Conservation (phyloP, 2,797 vertebrate species). For the Oryzias sinensis region DNA sequence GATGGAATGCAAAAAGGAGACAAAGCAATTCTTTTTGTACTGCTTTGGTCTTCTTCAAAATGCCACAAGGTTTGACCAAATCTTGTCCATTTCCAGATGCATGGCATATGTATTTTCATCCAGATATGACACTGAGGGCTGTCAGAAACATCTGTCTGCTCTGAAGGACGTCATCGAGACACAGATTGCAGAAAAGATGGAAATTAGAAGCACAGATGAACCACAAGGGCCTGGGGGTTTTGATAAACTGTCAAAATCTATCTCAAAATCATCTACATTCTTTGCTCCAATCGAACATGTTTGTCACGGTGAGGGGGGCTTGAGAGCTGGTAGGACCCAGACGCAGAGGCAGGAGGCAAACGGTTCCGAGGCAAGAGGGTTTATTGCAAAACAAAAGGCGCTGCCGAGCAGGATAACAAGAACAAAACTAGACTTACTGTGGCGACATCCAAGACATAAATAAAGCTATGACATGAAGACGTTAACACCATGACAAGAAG, state of each 20-base stretch:
- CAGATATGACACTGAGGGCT: neutral
- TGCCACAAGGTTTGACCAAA: neutral
- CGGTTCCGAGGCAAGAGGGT: too few species aligned
- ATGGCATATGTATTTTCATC: constrained; percentile 4
- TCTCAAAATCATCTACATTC: neutral
- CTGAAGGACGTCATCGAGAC: constrained; percentile 4
- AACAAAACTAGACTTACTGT: too few species aligned
- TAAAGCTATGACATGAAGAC: too few species aligned
- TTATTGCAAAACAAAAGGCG: too few species aligned
- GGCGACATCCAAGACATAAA: too few species aligned
- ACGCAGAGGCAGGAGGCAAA: too few species aligned
- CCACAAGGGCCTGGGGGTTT: neutral
- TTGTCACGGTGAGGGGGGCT: too few species aligned
- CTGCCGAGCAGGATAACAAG: too few species aligned
- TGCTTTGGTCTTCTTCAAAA: constrained; percentile 10
- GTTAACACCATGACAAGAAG: too few species aligned
- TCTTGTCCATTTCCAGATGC: neutral
- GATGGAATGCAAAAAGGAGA: constrained; percentile 12
- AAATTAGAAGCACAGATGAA: constrained; percentile 1
- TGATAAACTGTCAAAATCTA: neutral
- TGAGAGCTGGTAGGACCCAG: too few species aligned
- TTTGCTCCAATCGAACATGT: neutral
- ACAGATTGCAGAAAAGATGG: constrained; percentile 3
- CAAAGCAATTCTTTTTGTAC: neutral
- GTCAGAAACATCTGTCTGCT: neutral